phyloP scores from a whole-genome alignment of 2,113 vertebrate genomes.

The Semnornis frantzii region DNA sequence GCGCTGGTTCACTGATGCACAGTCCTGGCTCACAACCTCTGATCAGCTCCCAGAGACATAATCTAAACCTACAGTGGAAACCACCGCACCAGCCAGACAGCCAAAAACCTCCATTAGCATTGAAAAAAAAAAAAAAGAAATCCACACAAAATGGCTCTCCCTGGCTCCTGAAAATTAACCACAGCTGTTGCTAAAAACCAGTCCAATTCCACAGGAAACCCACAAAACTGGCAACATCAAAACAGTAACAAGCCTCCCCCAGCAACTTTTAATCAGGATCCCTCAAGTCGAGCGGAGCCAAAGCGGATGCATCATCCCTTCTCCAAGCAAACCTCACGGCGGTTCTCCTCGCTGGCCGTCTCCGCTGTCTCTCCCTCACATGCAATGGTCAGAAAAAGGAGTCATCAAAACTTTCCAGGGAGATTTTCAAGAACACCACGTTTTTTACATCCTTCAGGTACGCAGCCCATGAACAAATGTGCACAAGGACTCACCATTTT shows the following conservation, averaged over 20 bases:
- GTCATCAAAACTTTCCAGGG: neutral
- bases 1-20: neutral
- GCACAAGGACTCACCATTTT: conserved; percentile 1
- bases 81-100: neutral
- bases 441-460: conserved; percentile 8
- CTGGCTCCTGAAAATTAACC: conserved; percentile 66
- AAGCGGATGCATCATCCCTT: conserved; percentile 48
- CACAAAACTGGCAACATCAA: conserved; percentile 60
- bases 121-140: neutral
- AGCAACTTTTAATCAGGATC: conserved; percentile 48
- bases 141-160: neutral
- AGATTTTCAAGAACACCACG: conserved; percentile 30
- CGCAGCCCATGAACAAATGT: neutral
- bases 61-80: conserved; percentile 20
- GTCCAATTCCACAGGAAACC: conserved; percentile 67
- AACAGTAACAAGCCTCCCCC: conserved; percentile 21
- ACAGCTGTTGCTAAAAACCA: conserved; percentile 63
- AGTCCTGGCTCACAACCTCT: neutral
- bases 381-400: neutral
- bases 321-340: conserved; percentile 6
- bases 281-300: conserved; percentile 21
- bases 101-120: neutral
- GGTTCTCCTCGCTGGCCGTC: conserved; percentile 26
- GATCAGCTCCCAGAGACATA: neutral
- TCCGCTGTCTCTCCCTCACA: neutral